A percentile compares a stretch with the other conserved stretches of the same genome.
These are phyloP conservation scores for Crotalus viridis DNA, from an alignment of 2,113 vertebrate species.

Conservation along the genomic window DNA sequence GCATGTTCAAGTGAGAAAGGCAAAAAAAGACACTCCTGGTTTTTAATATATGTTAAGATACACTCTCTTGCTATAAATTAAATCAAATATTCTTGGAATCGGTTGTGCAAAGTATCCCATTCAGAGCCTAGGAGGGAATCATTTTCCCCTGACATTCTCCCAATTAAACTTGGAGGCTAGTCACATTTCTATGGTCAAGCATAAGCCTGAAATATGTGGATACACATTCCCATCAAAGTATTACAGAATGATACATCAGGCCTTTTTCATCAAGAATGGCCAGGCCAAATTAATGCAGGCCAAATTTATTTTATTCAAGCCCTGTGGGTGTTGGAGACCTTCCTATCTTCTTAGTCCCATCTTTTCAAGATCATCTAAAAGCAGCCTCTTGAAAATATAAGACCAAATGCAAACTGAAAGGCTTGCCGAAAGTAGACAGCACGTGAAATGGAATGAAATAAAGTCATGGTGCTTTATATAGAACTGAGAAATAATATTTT, in stretches of 20 bases:
- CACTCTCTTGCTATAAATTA: neutral
- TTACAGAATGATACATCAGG: neutral
- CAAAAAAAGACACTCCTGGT: neutral
- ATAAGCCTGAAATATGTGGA: neutral
- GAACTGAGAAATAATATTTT: neutral
- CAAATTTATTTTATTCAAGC: neutral
- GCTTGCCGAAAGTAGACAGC: neutral
- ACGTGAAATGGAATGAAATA: neutral
- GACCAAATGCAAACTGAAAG: neutral
- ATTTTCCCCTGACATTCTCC: neutral
- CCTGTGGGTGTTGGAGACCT: neutral
- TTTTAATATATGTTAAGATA: neutral
- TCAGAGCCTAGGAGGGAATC: neutral
- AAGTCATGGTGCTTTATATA: neutral
- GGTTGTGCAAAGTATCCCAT: neutral
- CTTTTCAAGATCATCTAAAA: neutral
- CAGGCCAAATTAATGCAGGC: neutral
- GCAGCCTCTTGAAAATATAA: neutral
- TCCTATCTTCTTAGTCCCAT: neutral
- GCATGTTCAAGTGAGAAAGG: slow-evolving; percentile 29
- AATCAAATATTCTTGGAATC: neutral
- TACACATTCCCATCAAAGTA: neutral
- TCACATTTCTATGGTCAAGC: neutral
- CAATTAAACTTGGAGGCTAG: neutral
- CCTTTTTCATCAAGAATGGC: neutral